These are phyloP conservation scores for Volucella zonaria DNA, from an alignment of 2,888 invertebrate species.

Conservation along the genomic window DNA sequence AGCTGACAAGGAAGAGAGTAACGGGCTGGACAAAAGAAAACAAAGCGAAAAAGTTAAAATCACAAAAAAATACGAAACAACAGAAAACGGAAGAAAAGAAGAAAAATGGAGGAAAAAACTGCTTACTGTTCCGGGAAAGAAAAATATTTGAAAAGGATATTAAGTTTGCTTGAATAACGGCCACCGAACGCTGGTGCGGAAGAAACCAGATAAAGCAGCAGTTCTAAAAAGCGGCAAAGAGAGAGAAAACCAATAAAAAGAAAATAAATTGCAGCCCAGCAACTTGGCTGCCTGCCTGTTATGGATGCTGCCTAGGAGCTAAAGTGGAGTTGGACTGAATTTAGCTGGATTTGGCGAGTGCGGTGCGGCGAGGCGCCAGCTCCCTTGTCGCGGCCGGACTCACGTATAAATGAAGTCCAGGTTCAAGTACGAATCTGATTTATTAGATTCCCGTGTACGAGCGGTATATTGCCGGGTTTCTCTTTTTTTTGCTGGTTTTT, in stretches of 20 bases:
- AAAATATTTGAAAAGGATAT: slow-evolving; percentile 74
- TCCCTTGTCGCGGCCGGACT: slow-evolving; percentile 24
- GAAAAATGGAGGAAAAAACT: slow-evolving; percentile 3
- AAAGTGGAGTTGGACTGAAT: not conserved
- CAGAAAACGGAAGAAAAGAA: too few species aligned
- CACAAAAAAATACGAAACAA: too few species aligned
- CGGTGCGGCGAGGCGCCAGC: not conserved
- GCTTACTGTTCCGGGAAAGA: slow-evolving; percentile 54
- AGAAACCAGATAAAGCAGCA: slow-evolving; percentile 13
- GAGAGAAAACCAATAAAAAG: slow-evolving; percentile 39
- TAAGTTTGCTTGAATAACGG: slow-evolving; percentile 71
- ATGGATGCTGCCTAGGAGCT: slow-evolving; percentile 28
- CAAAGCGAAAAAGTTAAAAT: not conserved
- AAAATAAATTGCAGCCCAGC: slow-evolving; percentile 56
- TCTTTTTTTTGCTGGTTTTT: slow-evolving; percentile 24
- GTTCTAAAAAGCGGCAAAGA: slow-evolving; percentile 2
- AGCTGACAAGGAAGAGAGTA: not conserved
- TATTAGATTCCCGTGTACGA: slow-evolving; percentile 71
- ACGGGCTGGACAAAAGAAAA: slow-evolving; percentile 33
- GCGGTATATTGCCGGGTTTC: slow-evolving; percentile 48
- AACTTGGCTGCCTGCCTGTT: too few species aligned
- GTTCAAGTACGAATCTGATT: slow-evolving; percentile 73
- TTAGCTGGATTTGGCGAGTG: slow-evolving; percentile 14
- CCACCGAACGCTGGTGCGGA: slow-evolving; percentile 47
- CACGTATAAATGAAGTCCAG: slow-evolving; percentile 62